These are phyloP conservation scores for Falcunculus frontatus DNA, from an alignment of 2,113 vertebrate genomes.

Conservation along the genomic window DNA sequence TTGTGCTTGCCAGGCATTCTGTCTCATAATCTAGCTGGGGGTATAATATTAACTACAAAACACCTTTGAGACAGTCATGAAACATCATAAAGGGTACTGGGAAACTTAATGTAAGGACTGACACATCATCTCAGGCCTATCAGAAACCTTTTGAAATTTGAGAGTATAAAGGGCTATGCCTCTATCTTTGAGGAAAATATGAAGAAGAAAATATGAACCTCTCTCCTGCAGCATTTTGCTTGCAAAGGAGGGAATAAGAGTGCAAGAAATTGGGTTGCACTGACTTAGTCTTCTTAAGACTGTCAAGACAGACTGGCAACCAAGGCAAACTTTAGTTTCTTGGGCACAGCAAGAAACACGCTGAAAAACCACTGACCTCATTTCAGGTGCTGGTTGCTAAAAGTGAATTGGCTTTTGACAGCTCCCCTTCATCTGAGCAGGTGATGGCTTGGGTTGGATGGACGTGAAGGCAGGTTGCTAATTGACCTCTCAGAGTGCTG, in stretches of 20 bases:
- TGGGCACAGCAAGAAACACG: not conserved
- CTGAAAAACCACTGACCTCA: not conserved
- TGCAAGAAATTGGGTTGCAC: not conserved
- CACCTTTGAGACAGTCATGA: not conserved
- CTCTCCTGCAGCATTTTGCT: not conserved
- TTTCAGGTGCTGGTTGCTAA: not conserved
- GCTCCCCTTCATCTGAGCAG: slow-evolving; percentile 13
- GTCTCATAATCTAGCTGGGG: not conserved
- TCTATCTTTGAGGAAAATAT: not conserved
- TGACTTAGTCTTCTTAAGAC: not conserved
- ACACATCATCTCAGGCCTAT: not conserved
- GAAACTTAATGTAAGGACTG: not conserved
- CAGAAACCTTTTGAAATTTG: not conserved
- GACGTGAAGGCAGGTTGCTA: not conserved
- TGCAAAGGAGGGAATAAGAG: not conserved
- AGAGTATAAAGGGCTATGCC: not conserved
- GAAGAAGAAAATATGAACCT: not conserved
- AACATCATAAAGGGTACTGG: not conserved
- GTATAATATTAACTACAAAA: not conserved
- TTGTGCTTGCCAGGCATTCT: not conserved
- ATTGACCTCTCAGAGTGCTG: not conserved
- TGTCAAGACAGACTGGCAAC: not conserved
- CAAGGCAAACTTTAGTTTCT: not conserved
- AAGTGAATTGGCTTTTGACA: slow-evolving; percentile 27
- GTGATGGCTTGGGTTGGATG: not conserved